Base-by-base conservation (phyloP, 2,797 vertebrate species). In the Chelon auratus region DNA sequence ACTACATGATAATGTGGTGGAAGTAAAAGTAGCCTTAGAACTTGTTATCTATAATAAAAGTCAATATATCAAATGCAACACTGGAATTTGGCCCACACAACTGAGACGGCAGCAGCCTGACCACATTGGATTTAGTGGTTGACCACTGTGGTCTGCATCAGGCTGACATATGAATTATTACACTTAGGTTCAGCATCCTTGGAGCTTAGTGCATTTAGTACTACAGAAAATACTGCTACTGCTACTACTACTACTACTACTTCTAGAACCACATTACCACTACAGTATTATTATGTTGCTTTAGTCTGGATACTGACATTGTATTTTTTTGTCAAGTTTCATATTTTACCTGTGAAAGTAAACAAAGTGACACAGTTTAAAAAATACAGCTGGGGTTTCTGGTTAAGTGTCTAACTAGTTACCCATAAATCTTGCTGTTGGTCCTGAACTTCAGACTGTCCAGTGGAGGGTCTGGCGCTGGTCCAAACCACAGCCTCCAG, bases 401-500 rank as follows among this genome's bases (percentile, higher is more conserved):
- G 30, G 13, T 24, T 66, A 40, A 12, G 22, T 20, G 37, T 72
- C 9, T 55, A 3, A 12, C 18, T 2, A 71, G 33, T 17, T 12
- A 64, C 50, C 51, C n/a, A 9, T 18, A n/a, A 56, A 45, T 43
- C 7, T 54, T 50, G 36, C 43, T 22, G 9, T 50, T 51, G 59
- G 40, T 54, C 39, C 61, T 53, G 37, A 68, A 24, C 58, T 70
- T 51, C 64, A 55, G 63, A 51, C 75, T 48, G 42, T 62, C 62
- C 61, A 22, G 39, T 60, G 24, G 26, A 55, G 66, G 71, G 33
- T n/a, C 53, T 90, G 85, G 87, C 85, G 17, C 37, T 7, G 53
- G 18, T 77, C 87, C 87, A 87, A 70, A 83, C 80, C 78, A 37
- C 70, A 81, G 72, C 61, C 60, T 61, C 56, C 65, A 26, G 70